Base-by-base conservation (phyloP, 2,888 invertebrate species). In the Hedya salicella region DNA sequence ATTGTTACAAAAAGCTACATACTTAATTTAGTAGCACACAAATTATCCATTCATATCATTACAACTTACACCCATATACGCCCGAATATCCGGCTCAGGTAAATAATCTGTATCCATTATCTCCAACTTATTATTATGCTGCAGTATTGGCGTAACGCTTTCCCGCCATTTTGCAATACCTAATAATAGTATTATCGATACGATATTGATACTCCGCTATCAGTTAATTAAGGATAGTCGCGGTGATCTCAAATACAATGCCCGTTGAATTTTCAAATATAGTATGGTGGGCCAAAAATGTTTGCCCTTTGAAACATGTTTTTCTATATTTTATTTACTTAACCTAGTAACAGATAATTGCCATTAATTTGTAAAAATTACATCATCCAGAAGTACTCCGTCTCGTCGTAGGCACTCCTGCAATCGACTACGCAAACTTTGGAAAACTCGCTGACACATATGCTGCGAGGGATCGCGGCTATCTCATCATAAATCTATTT, bases 221-320 rank as follows among this genome's bases (percentile, higher is more conserved):
- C 75, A 70, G 72, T 68, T 71, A 72, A 75, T 74, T 74, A 74
- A 70, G 71, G 67, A 69, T 64, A 68, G 66, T 68, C 49, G 49
- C 61, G 48, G 39, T n/a, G 61, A 21, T 54, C 53, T 49, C 25
- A 11, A 16, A 48, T 17, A 61, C 59, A 30, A 30, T 21, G 42
- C 32, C 14, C 25, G 59, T 25, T 48, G 21, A 19, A 59, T 60
- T 19, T 48, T 5, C 4, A 17, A 9, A 59, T 59, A 49, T 4
- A 49, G 14, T 4, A 25, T 6, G 6, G 25, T 25, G 3, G 3
- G 3, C 25, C n/a, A n/a, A n/a, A n/a, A n/a, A n/a, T n/a, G n/a
- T n/a, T n/a, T n/a, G n/a, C n/a, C n/a, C n/a, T n/a, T n/a, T n/a
- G n/a, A n/a, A n/a, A n/a, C n/a, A n/a, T n/a, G n/a, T n/a, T n/a